Evolutionary conservation across 2,888 invertebrate genomes (phyloP).

Genomic region (Watsonalla binaria): DNA sequence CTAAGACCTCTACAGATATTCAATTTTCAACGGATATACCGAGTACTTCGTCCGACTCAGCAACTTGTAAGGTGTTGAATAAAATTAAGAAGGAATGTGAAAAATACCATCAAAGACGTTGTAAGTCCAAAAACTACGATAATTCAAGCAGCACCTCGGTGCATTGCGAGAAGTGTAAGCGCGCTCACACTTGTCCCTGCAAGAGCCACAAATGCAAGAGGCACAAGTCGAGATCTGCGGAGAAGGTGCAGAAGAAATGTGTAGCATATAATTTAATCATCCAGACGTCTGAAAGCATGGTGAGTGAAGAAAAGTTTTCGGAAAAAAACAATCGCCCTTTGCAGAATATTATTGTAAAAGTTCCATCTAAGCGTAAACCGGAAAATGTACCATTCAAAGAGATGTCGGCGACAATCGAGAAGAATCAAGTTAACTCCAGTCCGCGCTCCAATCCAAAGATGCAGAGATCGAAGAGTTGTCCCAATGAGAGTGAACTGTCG

Average conservation of each 20-base stretch:
- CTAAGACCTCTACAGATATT: conserved; percentile 43
- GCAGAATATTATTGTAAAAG: conserved; percentile 61
- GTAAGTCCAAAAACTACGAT: conserved; percentile 51
- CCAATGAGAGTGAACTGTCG: conserved; percentile 54
- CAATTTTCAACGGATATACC: conserved; percentile 51
- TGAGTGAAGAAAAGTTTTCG: conserved; percentile 47
- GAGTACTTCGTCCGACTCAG: conserved; percentile 57
- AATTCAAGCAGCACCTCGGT: conserved; percentile 57
- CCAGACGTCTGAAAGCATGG: conserved; percentile 64
- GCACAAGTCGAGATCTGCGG: conserved; percentile 38
- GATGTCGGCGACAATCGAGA: conserved; percentile 45
- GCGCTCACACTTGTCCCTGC: conserved; percentile 50
- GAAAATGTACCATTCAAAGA: conserved; percentile 49
- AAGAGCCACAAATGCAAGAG: conserved; percentile 52
- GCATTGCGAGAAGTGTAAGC: conserved; percentile 57
- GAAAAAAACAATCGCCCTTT: conserved; percentile 36
- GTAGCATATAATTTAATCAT: conserved; percentile 70
- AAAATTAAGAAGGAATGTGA: conserved; percentile 68
- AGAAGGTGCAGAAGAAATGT: conserved; percentile 54
- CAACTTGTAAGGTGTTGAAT: conserved; percentile 57
- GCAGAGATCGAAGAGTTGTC: conserved; percentile 46
- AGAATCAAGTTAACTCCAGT: conserved; percentile 23
- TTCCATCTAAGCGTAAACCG: conserved; percentile 44
- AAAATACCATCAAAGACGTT: conserved; percentile 59
- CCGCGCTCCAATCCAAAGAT: conserved; percentile 24